Conservation (phyloP, 2,888 invertebrate genomes). For the Portevinia maculata region DNA sequence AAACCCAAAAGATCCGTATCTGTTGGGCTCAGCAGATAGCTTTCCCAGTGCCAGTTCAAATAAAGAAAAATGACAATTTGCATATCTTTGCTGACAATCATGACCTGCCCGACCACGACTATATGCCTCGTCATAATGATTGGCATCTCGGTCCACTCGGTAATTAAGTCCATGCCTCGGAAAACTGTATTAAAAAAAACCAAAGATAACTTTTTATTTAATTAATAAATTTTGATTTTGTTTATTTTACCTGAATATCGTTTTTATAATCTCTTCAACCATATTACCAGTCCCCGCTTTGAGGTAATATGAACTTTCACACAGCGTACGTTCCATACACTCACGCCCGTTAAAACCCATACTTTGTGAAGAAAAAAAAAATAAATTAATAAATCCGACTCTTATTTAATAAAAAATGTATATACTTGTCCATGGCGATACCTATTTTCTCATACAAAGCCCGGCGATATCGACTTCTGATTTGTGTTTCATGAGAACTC, state of each 20-base stretch:
- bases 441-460: conserved; percentile 88
- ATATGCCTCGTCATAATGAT: conserved; percentile 87
- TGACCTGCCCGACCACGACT: conserved; percentile 83
- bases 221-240: not conserved
- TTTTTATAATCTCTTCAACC: conserved; percentile 88
- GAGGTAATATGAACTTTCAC: conserved; percentile 88
- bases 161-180: conserved; percentile 73
- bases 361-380: conserved; percentile 83
- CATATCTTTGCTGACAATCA: conserved; percentile 85
- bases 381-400: not conserved
- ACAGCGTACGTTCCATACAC: conserved; percentile 88
- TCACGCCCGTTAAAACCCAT: conserved; percentile 90
- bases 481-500: conserved; percentile 75
- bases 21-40: conserved; percentile 77
- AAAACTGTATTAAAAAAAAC: conserved; percentile 65
- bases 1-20: conserved; percentile 65
- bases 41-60: conserved; percentile 88
- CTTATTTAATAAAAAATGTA: not conserved
- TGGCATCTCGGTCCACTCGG: conserved; percentile 84
- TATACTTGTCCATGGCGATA: conserved; percentile 87
- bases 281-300: conserved; percentile 86
- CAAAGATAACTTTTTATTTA: not conserved
- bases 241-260: conserved; percentile 86
- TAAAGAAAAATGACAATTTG: conserved; percentile 88
- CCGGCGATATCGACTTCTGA: conserved; percentile 85